Base-by-base conservation (phyloP, 37 sponge, comb jelly and placozoan species). In the Spongilla lacustris region DNA sequence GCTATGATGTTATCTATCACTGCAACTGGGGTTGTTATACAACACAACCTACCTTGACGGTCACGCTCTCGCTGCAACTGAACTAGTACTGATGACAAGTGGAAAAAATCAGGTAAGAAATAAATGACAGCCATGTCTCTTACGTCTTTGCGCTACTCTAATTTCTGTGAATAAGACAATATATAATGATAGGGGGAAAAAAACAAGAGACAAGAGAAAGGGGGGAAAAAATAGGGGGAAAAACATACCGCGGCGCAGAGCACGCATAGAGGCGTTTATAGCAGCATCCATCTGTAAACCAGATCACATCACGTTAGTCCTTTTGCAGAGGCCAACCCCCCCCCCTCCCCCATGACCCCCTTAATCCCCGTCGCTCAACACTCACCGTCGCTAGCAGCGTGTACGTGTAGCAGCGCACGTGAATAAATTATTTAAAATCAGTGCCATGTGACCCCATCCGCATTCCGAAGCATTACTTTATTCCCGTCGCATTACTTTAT, bases 11-110 rank as follows among this genome's bases (percentile, higher is more conserved):
- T 58, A 58, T 58, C 14, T 58, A 58, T 58, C 58, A 41, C 58
- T 58, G 58, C 58, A 58, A 58, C 58, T 58, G 58, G 58, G 58
- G 58, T 58, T 58, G 58, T 58, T 58, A 58, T 58, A 58, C 58
- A 58, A 58, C 58, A 58, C 58, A 58, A 58, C 58, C 41, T 58
- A 58, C 58, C 58, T 58, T 58, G 58, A 58, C 58, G 58, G 58
- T 58, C 58, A 58, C 46, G 46, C 46, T 46, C 46, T 46, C 46
- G 46, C 58, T 58, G 58, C 58, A 58, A 58, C 58, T 58, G 58
- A 58, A 58, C 58, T 58, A 58, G 58, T 19, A 58, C 58, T 58
- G 58, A 58, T 58, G 58, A 58, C 58, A 58, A 58, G 58, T 58
- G 58, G 58, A 58, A 58, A 58, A 41, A 58, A 58, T 58, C 58